These are phyloP conservation scores for Chinchilla lanigera DNA, from an alignment of 2,113 vertebrate species.

Conservation along the genomic window DNA sequence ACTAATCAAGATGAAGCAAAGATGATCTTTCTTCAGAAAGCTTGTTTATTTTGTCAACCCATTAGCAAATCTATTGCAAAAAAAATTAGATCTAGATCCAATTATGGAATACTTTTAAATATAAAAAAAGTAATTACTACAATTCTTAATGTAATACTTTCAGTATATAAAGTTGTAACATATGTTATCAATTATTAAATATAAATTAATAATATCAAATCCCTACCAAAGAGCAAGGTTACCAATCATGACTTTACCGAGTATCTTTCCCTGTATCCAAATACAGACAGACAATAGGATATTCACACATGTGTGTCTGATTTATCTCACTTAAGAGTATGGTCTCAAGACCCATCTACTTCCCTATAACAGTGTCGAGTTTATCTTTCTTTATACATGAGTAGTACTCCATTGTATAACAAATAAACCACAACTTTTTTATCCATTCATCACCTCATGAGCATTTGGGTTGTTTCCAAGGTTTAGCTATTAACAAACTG, in stretches of 20 bases:
- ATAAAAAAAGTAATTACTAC: background rate
- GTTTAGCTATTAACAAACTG: too few relatives aligned
- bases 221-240: background rate
- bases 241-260: background rate
- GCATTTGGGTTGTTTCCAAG: too few relatives aligned
- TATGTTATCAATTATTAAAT: background rate
- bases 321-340: too few relatives aligned
- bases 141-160: background rate
- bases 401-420: too few relatives aligned
- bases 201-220: background rate
- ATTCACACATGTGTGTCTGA: too few relatives aligned
- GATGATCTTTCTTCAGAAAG: background rate
- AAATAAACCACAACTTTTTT: too few relatives aligned
- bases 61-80: constrained; percentile 8
- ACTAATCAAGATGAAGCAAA: constrained; percentile 25
- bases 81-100: background rate
- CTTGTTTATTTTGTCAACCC: background rate
- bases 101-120: background rate
- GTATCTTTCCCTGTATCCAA: background rate
- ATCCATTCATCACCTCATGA: too few relatives aligned
- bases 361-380: too few relatives aligned
- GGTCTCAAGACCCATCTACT: too few relatives aligned
- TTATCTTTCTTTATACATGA: too few relatives aligned
- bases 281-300: background rate
- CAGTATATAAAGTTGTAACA: background rate